Evolutionary conservation across 2,888 invertebrate species (phyloP).

Genomic region (Agrochola macilenta): DNA sequence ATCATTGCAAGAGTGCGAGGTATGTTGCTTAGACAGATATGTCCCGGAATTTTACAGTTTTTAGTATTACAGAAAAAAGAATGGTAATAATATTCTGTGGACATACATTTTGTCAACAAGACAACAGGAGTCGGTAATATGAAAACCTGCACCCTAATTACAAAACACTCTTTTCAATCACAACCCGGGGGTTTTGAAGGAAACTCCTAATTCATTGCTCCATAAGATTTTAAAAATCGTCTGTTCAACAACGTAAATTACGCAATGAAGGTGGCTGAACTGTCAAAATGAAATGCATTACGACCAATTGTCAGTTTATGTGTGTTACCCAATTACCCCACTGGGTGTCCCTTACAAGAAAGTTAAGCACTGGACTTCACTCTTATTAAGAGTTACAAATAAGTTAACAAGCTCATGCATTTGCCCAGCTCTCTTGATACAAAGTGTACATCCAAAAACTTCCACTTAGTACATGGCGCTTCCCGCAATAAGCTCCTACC

Average conservation of each 20-base stretch:
- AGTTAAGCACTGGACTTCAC: not conserved
- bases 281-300: too few relatives aligned
- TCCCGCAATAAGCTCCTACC: slow-evolving; percentile 45
- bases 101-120: not conserved
- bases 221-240: too few relatives aligned
- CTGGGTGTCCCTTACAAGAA: not conserved
- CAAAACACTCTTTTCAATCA: too few relatives aligned
- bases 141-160: not conserved
- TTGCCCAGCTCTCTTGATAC: not conserved
- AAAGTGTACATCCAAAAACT: not conserved
- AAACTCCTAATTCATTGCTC: too few relatives aligned
- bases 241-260: too few relatives aligned
- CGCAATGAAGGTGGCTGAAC: too few relatives aligned
- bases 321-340: too few relatives aligned
- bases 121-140: not conserved
- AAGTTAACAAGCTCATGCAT: not conserved
- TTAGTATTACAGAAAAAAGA: not conserved
- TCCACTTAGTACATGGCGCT: slow-evolving; percentile 48
- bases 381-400: not conserved
- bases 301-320: too few relatives aligned
- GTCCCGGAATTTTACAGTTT: too few relatives aligned
- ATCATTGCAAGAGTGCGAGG: not conserved
- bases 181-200: too few relatives aligned
- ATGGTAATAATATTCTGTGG: not conserved
- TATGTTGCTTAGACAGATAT: too few relatives aligned